Conservation (phyloP, 2,113 vertebrate genomes). For the Phycodurus eques region DNA sequence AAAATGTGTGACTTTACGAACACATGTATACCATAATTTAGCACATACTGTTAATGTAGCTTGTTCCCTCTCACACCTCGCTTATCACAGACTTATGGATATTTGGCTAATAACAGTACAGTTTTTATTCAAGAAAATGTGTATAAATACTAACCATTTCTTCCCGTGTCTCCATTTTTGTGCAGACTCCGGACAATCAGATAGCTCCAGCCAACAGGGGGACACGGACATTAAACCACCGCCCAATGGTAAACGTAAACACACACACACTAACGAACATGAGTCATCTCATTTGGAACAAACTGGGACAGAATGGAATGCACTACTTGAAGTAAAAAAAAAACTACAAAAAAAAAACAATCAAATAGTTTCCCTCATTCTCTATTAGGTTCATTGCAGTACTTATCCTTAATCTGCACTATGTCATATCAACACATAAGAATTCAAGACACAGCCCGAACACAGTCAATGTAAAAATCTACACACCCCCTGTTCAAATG, state of each 20-base stretch:
- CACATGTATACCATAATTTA: constrained; percentile 37
- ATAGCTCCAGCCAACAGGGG: constrained; percentile 92
- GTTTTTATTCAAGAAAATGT: constrained; percentile 25
- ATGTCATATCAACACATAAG: too few relatives aligned
- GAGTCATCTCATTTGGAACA: constrained; percentile 36
- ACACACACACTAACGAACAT: constrained; percentile 11
- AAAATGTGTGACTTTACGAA: constrained; percentile 42
- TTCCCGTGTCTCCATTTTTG: constrained; percentile 25
- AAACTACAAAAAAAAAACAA: neutral
- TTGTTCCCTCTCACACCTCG: constrained; percentile 46
- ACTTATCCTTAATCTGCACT: too few relatives aligned
- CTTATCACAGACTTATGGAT: constrained; percentile 31
- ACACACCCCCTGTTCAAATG: too few relatives aligned
- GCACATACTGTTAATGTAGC: constrained; percentile 43
- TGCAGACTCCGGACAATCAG: constrained; percentile 93
- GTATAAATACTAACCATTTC: constrained; percentile 33
- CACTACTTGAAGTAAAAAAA: neutral
- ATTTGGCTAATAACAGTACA: constrained; percentile 30
- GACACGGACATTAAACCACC: constrained; percentile 95
- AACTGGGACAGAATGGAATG: neutral
- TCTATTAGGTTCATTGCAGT: too few relatives aligned
- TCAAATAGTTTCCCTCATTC: too few relatives aligned
- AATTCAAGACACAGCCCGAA: too few relatives aligned
- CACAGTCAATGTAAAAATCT: too few relatives aligned
- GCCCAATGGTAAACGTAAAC: constrained; percentile 82